A percentile compares a stretch with the other conserved stretches of the same genome.
Evolutionary conservation across 2,888 invertebrate genomes (phyloP).

Genomic region (Plagodis pulveraria): DNA sequence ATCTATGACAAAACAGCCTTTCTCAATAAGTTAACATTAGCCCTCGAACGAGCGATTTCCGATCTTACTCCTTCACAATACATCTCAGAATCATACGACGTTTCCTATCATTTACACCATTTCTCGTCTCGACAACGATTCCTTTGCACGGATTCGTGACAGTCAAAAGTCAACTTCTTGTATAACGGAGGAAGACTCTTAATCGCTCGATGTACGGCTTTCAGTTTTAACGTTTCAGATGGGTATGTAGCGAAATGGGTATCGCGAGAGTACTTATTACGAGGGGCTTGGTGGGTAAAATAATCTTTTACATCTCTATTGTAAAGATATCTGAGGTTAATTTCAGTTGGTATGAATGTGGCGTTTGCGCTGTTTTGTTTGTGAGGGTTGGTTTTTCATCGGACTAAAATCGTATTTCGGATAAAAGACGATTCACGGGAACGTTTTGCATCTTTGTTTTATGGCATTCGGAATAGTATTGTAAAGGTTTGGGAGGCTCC

Average conservation of each 20-base stretch:
- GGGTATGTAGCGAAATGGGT: conserved; percentile 44
- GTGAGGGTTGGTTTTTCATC: conserved; percentile 33
- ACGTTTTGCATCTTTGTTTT: conserved; percentile 52
- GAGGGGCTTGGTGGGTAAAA: conserved; percentile 39
- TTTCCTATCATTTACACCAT: conserved; percentile 42
- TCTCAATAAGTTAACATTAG: conserved; percentile 56
- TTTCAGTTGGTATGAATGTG: conserved; percentile 39
- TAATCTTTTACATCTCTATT: conserved; percentile 51
- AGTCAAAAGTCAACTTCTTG: conserved; percentile 54
- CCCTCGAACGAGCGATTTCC: conserved; percentile 40
- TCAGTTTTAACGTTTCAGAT: conserved; percentile 51
- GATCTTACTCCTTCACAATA: conserved; percentile 43
- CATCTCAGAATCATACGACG: conserved; percentile 40
- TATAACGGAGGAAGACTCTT: conserved; percentile 49
- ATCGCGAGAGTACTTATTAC: conserved; percentile 52
- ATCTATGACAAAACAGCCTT: conserved; percentile 52
- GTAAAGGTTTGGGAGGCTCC: not conserved
- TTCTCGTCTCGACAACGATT: conserved; percentile 27
- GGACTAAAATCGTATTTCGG: conserved; percentile 58
- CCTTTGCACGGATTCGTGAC: conserved; percentile 32
- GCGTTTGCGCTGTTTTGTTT: conserved; percentile 41
- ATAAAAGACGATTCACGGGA: conserved; percentile 53
- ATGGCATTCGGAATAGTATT: conserved; percentile 32
- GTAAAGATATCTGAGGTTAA: conserved; percentile 40
- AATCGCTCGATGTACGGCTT: conserved; percentile 48